Percentiles rank a stretch among this genome's conserved stretches.
Evolutionary conservation across 2,113 vertebrate species (phyloP).

Genomic region (Psephotus haematonotus): DNA sequence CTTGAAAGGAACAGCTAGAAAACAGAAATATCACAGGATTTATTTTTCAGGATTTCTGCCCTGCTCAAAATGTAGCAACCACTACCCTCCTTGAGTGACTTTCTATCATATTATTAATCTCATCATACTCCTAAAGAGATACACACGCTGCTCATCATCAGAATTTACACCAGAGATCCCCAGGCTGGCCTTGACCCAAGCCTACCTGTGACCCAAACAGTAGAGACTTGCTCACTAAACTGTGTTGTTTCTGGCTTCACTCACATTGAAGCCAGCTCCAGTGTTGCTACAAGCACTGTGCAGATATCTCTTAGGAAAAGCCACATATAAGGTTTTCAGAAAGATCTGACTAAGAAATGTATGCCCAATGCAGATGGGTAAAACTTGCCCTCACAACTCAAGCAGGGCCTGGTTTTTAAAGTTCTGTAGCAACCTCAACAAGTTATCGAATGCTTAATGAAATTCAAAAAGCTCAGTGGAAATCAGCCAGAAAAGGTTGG

Average conservation of each 20-base stretch:
- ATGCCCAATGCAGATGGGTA: not conserved
- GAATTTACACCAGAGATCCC: not conserved
- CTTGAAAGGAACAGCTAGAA: not conserved
- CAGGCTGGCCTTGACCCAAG: not conserved
- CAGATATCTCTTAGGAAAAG: not conserved
- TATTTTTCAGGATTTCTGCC: not conserved
- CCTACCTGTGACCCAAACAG: not conserved
- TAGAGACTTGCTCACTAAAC: not conserved
- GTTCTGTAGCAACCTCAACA: not conserved
- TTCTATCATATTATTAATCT: not conserved
- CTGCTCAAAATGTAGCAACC: not conserved
- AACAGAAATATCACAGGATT: not conserved
- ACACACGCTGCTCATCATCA: not conserved
- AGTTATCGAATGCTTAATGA: not conserved
- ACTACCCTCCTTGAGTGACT: not conserved
- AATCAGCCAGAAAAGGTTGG: not conserved
- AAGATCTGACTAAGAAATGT: not conserved
- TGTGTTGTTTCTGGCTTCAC: not conserved
- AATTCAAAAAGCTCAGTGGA: not conserved
- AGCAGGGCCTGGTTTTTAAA: not conserved
- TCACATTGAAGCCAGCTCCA: not conserved
- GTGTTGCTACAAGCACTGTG: not conserved
- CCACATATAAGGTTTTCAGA: not conserved
- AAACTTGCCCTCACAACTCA: not conserved
- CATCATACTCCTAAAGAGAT: not conserved